Evolutionary conservation across 2,797 vertebrate genomes (phyloP), one percentile per base, ranked within the genome.

Genomic region (Chromobotia macracanthus): DNA sequence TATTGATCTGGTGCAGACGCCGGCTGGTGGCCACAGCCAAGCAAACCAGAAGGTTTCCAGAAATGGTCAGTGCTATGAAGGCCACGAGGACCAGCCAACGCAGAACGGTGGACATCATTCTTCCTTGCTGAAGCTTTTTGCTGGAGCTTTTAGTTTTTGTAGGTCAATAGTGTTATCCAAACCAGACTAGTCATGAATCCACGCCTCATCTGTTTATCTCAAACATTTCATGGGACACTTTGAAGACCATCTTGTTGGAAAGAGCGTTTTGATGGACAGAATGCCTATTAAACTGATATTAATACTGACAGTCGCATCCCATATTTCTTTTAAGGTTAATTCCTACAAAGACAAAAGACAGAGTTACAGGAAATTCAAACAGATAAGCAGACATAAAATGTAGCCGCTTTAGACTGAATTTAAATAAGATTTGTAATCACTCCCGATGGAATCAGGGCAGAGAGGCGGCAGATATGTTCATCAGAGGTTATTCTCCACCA

Each of bases 41-140:
- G 80, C 96, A 98, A 28, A 98, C 97, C 0, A 98, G 84, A 82
- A 96, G 85, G 1, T 99, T 99, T n/a, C 97, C 97, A 0, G 91
- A 91, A 0, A 98, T 75, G 3, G 94, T 97, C 84, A 96, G 50
- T 38, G 92, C 1, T 19, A 98, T 96, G 60, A 98, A 91, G 48
- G 76, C 51, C 5, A 88, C 3, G 18, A 99, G 92, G 55, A 90
- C 86, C 21, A 91, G 18, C 61, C 92, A 95, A 0, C 92, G 87
- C 6, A 95, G 66, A 63, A 91, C 58, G n/a, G 82, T 92, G 73
- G 87, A 76, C 44, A 90, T 81, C 89, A 92, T 92, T 82, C 73
- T 82, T 67, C 23, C 5, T 1, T 21, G 61, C n/a, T 44, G 13
- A 63, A 16, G 1, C 2, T 56, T 38, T 38, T 38, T 6, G 5